Base-by-base conservation (phyloP, 2,113 vertebrate genomes). In the Tauraco erythrolophus region DNA sequence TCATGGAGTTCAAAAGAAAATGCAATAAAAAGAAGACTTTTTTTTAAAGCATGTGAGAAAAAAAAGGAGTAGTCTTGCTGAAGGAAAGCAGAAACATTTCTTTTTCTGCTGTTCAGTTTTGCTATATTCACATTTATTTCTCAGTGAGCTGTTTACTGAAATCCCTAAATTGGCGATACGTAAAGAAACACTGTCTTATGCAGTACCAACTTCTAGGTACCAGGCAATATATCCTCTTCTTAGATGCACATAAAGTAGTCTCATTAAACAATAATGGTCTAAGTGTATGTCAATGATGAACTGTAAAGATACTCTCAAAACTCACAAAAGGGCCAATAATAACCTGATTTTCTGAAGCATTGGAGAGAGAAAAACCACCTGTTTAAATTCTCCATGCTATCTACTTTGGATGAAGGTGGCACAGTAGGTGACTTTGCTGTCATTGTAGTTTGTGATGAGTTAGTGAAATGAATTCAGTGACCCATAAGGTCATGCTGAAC, bases 391-490 rank as follows among this genome's bases (percentile, higher is more conserved):
- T 83, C 66, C 21, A 23, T 54, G 45, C 46, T 88, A 85, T 92
- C 95, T 97, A 90, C 56, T 87, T 80, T 80, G 54, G 85, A 70
- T 86, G 95, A 96, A 92, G 79, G 74, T 92, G 83, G 85, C 85
- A 66, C 79, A 93, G 85, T 89, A 69, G 90, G 95, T 97, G 96
- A 97, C 96, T 96, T 95, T 91, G 56, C 83, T 96, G 96, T 94
- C 94, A 95, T 17, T 92, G 83, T 76, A 89, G 56, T 91, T 96
- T 97, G 88, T 96, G 94, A 97, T 97, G 69, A 92, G 81, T 69
- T 93, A 90, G 77, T 81, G 79, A 98, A 97, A 97, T 93, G 33
- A 95, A 97, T 97, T 93, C 97, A 88, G 90, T 94, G 94, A 95
- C 62, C 88, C 51, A 33, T 39, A 72, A 82, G 53, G 72, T 96